These are phyloP conservation scores for Pocillopora verrucosa DNA, from an alignment of 64 coral and sea anemone species.

Conservation along the genomic window DNA sequence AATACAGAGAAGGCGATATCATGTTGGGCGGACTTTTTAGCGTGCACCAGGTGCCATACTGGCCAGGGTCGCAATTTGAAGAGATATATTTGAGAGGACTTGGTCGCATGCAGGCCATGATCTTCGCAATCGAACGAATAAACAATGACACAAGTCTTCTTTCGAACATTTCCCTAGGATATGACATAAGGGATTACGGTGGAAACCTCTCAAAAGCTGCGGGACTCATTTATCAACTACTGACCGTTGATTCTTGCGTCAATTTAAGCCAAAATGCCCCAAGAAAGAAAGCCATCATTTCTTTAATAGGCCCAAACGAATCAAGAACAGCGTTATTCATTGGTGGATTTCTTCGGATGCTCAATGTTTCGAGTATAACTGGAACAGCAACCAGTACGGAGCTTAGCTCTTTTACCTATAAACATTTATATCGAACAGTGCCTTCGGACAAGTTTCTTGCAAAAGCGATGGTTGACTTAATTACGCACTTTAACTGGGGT, in stretches of 20 bases:
- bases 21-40: neutral
- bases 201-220: neutral
- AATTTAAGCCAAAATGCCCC: neutral
- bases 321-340: neutral
- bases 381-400: neutral
- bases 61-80: neutral
- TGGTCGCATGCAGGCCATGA: neutral
- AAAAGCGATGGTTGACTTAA: slow-evolving; percentile 24
- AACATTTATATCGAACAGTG: slow-evolving; percentile 2
- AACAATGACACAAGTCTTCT: neutral
- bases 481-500: slow-evolving; percentile 1
- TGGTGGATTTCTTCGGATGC: neutral
- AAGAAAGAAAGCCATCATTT: neutral
- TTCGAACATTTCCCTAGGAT: neutral
- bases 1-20: neutral
- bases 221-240: neutral
- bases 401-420: neutral
- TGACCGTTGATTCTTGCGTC: neutral
- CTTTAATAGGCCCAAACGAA: neutral
- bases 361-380: neutral
- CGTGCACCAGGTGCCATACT: neutral
- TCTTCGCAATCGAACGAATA: neutral
- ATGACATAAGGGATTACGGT: neutral
- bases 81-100: neutral
- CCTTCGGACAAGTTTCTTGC: slow-evolving; percentile 2